Evolutionary conservation across 2,888 invertebrate species (phyloP).

Genomic region (Nomada flava): DNA sequence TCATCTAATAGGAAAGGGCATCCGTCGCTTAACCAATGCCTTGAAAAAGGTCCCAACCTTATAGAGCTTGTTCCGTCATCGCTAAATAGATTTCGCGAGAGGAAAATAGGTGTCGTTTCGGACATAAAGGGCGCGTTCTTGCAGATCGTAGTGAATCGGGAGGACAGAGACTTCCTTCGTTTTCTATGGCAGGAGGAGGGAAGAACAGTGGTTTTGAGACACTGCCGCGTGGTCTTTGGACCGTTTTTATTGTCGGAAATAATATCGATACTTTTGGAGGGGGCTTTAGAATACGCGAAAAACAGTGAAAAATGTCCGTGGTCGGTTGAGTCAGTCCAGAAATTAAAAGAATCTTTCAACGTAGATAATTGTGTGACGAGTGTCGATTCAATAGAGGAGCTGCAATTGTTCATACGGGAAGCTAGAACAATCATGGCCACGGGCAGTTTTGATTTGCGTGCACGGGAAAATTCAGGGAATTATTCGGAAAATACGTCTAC

Average conservation of each 20-base stretch:
- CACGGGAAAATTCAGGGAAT: not conserved
- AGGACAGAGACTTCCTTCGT: not conserved
- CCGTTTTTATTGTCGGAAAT: too few species aligned
- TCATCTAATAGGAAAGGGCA: conserved; percentile 63
- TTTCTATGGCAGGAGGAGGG: too few species aligned
- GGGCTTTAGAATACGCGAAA: too few species aligned
- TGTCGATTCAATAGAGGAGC: not conserved
- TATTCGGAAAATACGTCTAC: not conserved
- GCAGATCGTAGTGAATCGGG: not conserved
- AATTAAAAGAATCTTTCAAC: not conserved
- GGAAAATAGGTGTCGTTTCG: conserved; percentile 54
- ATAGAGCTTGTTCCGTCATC: conserved; percentile 64
- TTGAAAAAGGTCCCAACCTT: conserved; percentile 64
- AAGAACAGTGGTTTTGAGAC: too few species aligned
- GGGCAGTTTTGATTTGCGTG: not conserved
- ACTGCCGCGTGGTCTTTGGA: too few species aligned
- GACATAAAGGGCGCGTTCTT: conserved; percentile 66
- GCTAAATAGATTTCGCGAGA: conserved; percentile 60
- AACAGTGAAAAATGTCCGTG: too few species aligned
- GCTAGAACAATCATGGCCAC: not conserved
- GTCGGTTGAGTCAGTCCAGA: not conserved
- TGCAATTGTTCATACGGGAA: not conserved
- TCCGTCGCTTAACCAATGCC: conserved; percentile 69
- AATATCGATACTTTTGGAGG: too few species aligned
- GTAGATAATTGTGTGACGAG: not conserved